Evolutionary conservation across 2,797 vertebrate species (phyloP).

Genomic region (Calcarius lapponicus): DNA sequence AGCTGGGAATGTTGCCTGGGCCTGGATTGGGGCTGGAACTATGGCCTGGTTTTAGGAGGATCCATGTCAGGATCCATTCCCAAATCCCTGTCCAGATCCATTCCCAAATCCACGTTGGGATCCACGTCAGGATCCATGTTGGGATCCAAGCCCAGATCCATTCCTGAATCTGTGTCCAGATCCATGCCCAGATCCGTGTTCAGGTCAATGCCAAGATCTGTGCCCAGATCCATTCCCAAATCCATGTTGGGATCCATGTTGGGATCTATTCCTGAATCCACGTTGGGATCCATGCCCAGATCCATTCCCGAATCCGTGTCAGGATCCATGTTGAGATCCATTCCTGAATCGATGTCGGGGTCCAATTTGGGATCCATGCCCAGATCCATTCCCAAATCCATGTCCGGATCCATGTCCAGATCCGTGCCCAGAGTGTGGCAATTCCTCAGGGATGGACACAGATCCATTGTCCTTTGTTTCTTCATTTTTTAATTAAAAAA

Average conservation of each 20-base stretch:
- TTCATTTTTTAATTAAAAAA: not conserved
- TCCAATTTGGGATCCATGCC: not conserved
- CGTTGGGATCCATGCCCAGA: fast-evolving
- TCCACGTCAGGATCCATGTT: too few relatives aligned
- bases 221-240: fast-evolving
- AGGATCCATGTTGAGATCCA: not conserved
- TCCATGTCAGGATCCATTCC: not conserved
- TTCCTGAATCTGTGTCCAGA: too few relatives aligned
- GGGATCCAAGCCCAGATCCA: too few relatives aligned
- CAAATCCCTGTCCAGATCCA: not conserved
- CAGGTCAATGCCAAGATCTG: fast-evolving
- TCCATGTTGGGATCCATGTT: fast-evolving
- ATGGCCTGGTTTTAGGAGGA: not conserved
- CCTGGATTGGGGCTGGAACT: not conserved
- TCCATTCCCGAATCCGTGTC: not conserved
- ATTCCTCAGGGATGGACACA: not conserved
- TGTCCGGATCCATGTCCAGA: fast-evolving
- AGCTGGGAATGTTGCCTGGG: not conserved
- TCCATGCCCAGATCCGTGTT: not conserved
- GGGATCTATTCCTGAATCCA: not conserved
- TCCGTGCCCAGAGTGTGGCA: fast-evolving
- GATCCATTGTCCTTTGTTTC: not conserved
- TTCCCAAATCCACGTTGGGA: too few relatives aligned
- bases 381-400: not conserved
- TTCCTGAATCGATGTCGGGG: too few relatives aligned